Evolutionary conservation across 2,113 vertebrate species (phyloP), one percentile per base, ranked within the genome.

Genomic region (Microcebus jonahi): DNA sequence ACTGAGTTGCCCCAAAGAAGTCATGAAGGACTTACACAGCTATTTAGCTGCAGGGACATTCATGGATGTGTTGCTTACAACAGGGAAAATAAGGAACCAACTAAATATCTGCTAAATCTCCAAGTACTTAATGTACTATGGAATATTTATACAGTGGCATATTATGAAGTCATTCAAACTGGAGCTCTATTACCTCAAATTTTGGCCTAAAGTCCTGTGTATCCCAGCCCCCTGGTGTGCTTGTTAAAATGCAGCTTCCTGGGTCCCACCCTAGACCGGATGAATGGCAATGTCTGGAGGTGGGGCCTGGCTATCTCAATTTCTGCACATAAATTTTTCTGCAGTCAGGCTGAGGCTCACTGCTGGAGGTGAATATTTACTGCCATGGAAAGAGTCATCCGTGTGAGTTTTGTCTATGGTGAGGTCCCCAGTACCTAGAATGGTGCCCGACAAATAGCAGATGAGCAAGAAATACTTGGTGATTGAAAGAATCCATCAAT

Each of bases 121-220:
- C 55, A 34, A 45, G 29, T 9, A n/a, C 34, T 21, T 1, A 42
- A 13, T 1, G 1, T 2, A 3, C 80, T 11, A 1, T 1, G 39
- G 27, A 50, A 12, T 27, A 1, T 6, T 45, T 2, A 15, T 1
- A 11, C 36, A 25, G 21, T 0, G 0, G 20, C 31, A 17, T 3
- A 31, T 10, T 5, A 36, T 0, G 0, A 36, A 15, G 8, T 27
- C 48, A 3, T 10, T 61, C 14, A 21, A 3, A 5, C 20, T 2
- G 6, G 70, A 67, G 79, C 13, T 36, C 10, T 25, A 0, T 8
- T 10, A 45, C 9, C 61, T 68, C 80, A 10, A 29, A 18, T 61
- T 8, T 20, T 5, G 0, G 18, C 17, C 65, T 10, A 10, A 21
- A 31, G 77, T 3, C 50, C 31, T 20, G 48, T 13, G 31, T 39